These are phyloP conservation scores for Odocoileus hemionus DNA, from an alignment of 2,113 vertebrate species.

Conservation along the genomic window DNA sequence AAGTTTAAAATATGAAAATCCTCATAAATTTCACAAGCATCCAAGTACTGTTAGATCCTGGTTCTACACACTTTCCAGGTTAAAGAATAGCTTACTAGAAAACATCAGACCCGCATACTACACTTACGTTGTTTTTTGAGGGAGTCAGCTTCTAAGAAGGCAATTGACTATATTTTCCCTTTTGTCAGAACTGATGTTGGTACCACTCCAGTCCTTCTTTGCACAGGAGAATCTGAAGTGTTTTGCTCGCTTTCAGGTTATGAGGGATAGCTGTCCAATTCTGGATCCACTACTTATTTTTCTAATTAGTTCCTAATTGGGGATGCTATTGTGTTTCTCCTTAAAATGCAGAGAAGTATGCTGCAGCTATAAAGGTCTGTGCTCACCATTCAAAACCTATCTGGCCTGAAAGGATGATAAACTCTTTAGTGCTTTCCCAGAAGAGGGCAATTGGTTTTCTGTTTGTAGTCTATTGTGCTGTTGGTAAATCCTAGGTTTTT, in stretches of 20 bases:
- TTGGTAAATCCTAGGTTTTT: conserved; percentile 54
- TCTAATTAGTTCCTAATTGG: conserved; percentile 51
- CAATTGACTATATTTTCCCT: neutral
- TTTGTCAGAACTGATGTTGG: conserved; percentile 46
- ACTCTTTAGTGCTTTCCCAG: neutral
- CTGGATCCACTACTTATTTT: conserved; percentile 4
- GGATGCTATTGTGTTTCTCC: neutral
- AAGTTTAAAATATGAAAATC: neutral
- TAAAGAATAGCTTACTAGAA: neutral
- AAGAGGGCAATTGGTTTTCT: conserved; percentile 18
- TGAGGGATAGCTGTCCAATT: conserved; percentile 42
- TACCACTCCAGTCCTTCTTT: neutral
- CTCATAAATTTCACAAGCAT: neutral
- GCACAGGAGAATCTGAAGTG: conserved; percentile 44
- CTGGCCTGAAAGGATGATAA: conserved; percentile 44
- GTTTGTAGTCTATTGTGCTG: conserved; percentile 37
- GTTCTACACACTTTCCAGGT: neutral
- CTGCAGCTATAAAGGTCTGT: neutral
- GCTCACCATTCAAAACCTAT: neutral
- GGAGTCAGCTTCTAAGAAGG: neutral
- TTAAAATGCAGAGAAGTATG: conserved; percentile 25
- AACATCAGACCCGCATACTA: neutral
- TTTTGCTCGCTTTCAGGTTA: conserved; percentile 18
- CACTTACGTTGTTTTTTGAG: neutral
- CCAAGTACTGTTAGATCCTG: neutral